Percentiles rank a stretch among this genome's conserved stretches.
Evolutionary conservation across 2,113 vertebrate genomes (phyloP).

Genomic region (Campylorhamphus procurvoides): DNA sequence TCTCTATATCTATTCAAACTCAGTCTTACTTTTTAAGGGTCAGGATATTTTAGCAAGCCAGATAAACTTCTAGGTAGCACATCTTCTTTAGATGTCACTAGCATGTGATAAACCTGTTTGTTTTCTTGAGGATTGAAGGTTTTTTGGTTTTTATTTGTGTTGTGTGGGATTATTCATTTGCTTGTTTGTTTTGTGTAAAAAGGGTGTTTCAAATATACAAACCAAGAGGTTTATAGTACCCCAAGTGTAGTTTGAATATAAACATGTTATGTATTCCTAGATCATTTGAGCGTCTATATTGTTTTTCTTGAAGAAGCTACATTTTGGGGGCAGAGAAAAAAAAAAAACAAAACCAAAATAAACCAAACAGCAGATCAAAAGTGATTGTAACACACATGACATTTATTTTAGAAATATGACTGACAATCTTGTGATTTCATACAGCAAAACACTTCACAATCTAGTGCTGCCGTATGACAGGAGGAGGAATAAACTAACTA

Average conservation of each 20-base stretch:
- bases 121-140: not conserved
- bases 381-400: not conserved
- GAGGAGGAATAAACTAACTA: not conserved
- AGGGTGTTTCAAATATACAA: not conserved
- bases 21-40: not conserved
- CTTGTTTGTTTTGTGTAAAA: not conserved
- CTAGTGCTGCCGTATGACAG: not conserved
- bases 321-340: rapidly evolving
- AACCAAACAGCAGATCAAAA: not conserved
- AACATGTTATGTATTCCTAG: not conserved
- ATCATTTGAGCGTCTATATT: not conserved
- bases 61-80: not conserved
- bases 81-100: not conserved
- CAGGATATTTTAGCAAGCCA: not conserved
- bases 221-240: not conserved
- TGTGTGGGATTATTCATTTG: not conserved
- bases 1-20: not conserved
- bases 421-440: not conserved
- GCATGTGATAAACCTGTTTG: not conserved
- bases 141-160: not conserved
- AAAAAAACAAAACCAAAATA: not conserved
- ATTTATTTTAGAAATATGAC: not conserved
- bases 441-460: not conserved
- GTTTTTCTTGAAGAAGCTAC: not conserved
- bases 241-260: not conserved